Evolutionary conservation across 2,113 vertebrate species (phyloP).

Genomic region (Rhinopomastus cyanomelas): DNA sequence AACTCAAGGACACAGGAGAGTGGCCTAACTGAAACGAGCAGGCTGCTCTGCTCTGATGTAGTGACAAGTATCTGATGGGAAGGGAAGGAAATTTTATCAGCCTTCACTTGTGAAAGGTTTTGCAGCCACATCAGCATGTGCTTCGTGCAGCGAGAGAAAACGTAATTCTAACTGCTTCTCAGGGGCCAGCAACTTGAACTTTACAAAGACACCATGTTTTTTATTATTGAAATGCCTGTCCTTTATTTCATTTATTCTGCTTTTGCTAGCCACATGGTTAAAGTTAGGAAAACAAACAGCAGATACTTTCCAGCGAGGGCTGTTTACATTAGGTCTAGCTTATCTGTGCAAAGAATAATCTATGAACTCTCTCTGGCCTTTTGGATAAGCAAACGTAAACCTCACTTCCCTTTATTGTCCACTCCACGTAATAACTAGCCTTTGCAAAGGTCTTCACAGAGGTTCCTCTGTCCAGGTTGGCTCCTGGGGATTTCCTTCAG

Average conservation of each 20-base stretch:
- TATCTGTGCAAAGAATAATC: slow-evolving; percentile 74
- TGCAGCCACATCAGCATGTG: neutral
- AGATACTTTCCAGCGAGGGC: slow-evolving; percentile 53
- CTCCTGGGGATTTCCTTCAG: slow-evolving; percentile 68
- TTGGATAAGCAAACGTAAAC: slow-evolving; percentile 55
- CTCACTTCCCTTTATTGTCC: slow-evolving; percentile 74
- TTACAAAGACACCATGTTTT: neutral
- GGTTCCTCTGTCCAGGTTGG: slow-evolving; percentile 25
- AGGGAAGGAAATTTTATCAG: neutral
- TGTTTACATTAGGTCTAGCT: slow-evolving; percentile 58
- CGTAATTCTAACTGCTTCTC: neutral
- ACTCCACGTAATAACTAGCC: slow-evolving; percentile 31
- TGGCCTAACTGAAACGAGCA: neutral
- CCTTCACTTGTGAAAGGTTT: neutral
- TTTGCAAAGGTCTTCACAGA: slow-evolving; percentile 51
- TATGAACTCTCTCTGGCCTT: slow-evolving; percentile 65
- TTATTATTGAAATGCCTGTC: slow-evolving; percentile 8
- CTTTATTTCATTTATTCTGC: slow-evolving; percentile 30
- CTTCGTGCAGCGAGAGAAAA: neutral
- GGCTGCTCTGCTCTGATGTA: neutral
- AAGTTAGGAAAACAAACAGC: slow-evolving; percentile 63
- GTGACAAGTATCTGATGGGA: neutral
- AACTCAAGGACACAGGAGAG: neutral
- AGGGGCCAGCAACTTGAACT: neutral
- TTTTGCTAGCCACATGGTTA: slow-evolving; percentile 51